Evolutionary conservation across 2,888 invertebrate genomes (phyloP).

Genomic region (Oscheius onirici): DNA sequence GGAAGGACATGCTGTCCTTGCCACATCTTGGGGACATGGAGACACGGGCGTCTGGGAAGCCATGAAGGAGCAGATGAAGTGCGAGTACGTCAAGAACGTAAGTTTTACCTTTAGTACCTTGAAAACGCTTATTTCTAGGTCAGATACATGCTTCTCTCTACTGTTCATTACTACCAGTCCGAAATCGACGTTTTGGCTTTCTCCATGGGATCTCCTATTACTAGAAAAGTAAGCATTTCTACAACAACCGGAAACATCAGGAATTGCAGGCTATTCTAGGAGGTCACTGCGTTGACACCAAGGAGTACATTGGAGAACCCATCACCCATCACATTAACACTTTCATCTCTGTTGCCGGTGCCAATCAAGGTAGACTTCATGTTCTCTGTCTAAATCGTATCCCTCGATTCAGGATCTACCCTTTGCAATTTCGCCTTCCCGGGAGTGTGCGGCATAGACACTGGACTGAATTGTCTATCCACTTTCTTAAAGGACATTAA

Average conservation of each 20-base stretch:
- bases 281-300: conserved; percentile 30
- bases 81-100: conserved; percentile 24
- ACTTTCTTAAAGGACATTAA: conserved; percentile 30
- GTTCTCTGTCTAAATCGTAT: neutral
- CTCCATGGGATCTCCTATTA: conserved; percentile 31
- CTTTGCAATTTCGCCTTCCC: conserved; percentile 25
- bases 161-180: conserved; percentile 12
- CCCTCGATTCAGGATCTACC: conserved; percentile 1
- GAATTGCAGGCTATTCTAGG: conserved; percentile 29
- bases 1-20: conserved; percentile 4
- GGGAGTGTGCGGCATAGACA: conserved; percentile 11
- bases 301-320: conserved; percentile 28
- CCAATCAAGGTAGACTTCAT: conserved; percentile 16
- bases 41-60: conserved; percentile 16
- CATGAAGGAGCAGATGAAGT: conserved; percentile 6
- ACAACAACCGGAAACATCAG: neutral
- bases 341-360: conserved; percentile 29
- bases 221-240: conserved; percentile 7
- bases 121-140: neutral
- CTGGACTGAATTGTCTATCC: conserved; percentile 28
- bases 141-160: conserved; percentile 15
- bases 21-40: conserved; percentile 20
- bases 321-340: conserved; percentile 21
- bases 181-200: conserved; percentile 24
- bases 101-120: neutral